A percentile compares a stretch with the other conserved stretches of the same genome.
phyloP scores from a whole-genome alignment of 2,797 vertebrate species.

The Enteromius argenteus region DNA sequence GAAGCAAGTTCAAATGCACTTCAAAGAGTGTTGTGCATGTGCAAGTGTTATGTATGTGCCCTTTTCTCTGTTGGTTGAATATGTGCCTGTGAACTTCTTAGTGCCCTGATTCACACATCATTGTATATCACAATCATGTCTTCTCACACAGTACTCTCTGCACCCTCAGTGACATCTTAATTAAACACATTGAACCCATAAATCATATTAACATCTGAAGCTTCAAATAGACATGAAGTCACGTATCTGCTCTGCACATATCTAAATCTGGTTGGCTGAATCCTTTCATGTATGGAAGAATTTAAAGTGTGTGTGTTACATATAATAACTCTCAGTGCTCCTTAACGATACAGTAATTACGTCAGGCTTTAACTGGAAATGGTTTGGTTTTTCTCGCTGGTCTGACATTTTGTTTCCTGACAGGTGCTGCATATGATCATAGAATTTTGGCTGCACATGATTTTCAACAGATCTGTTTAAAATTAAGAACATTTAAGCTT shows the following conservation, averaged over 20 bases:
- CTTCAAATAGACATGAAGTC: constrained; percentile 14
- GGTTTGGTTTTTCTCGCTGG: background rate
- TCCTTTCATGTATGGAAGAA: constrained; percentile 23
- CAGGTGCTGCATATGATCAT: background rate
- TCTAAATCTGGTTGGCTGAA: background rate
- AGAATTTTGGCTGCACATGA: background rate
- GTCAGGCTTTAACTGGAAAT: background rate
- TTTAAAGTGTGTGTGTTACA: background rate
- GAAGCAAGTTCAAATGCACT: constrained; percentile 70
- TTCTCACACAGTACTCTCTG: background rate
- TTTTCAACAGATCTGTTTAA: background rate
- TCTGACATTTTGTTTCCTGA: background rate
- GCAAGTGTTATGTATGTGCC: constrained; percentile 38
- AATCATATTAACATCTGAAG: constrained; percentile 15
- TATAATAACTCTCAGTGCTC: background rate
- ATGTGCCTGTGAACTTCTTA: constrained; percentile 43
- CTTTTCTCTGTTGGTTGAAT: constrained; percentile 11
- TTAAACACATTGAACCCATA: constrained; percentile 34
- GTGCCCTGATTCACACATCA: constrained; percentile 26
- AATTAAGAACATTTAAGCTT: background rate
- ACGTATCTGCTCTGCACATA: constrained; percentile 30
- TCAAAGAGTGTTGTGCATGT: constrained; percentile 66
- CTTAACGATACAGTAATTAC: background rate
- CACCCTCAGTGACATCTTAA: background rate
- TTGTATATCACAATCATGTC: constrained; percentile 24